Evolutionary conservation across 2,113 vertebrate species (phyloP).

Genomic region (Vidua macroura): DNA sequence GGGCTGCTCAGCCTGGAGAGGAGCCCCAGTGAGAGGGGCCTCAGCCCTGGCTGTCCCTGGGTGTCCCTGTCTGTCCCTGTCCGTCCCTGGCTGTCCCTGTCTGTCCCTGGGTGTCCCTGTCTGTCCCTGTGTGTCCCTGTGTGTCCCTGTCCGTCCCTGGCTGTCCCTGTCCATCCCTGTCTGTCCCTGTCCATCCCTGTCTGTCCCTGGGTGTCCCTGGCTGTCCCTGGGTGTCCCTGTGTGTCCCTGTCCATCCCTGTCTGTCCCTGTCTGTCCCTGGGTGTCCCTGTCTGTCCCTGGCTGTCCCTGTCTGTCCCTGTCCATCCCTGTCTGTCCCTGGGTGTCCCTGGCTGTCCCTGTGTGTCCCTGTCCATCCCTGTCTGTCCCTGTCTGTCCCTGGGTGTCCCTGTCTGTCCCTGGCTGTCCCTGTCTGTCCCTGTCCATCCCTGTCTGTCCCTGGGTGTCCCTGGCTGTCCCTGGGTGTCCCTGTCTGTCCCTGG

Average conservation of each 20-base stretch:
- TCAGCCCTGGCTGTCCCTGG: neutral
- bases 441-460: no score
- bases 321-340: no score
- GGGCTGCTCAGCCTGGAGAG: neutral
- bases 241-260: no score
- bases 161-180: no score
- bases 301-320: neutral
- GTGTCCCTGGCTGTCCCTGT: accelerated
- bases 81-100: no score
- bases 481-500: neutral
- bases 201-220: no score
- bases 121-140: neutral
- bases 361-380: neutral
- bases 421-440: no score
- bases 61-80: neutral
- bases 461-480: no score
- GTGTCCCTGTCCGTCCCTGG: neutral
- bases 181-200: no score
- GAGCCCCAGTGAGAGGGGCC: neutral
- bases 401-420: neutral
- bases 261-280: no score
- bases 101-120: accelerated
- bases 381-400: accelerated
- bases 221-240: no score
- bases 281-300: neutral